Conservation (phyloP, 2,113 vertebrate species). For the Sitta europaea region DNA sequence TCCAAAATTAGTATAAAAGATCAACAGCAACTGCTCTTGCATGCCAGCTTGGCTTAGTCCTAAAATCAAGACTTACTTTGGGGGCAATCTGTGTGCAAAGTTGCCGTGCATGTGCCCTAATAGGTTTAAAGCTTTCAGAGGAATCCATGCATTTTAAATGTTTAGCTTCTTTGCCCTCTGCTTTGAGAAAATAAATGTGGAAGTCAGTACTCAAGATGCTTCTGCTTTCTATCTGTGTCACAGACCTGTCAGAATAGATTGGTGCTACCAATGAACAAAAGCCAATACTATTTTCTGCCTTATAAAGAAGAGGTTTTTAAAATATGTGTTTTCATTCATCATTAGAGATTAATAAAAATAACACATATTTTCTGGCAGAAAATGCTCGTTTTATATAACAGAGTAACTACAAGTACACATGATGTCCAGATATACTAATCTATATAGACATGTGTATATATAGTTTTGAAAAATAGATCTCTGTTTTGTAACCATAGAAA, state of each 20-base stretch:
- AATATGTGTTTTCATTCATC: neutral
- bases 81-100: constrained; percentile 81
- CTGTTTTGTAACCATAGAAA: neutral
- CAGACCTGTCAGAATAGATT: neutral
- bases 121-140: constrained; percentile 58
- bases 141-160: constrained; percentile 62
- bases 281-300: constrained; percentile 38
- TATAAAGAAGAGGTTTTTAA: neutral
- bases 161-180: constrained; percentile 45
- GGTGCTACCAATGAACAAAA: neutral
- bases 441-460: neutral
- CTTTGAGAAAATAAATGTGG: constrained; percentile 54
- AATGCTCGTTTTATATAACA: neutral
- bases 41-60: constrained; percentile 84
- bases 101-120: constrained; percentile 57
- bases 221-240: constrained; percentile 40
- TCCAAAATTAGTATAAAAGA: constrained; percentile 99
- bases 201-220: neutral
- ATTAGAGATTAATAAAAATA: constrained; percentile 5
- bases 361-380: neutral
- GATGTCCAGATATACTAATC: neutral
- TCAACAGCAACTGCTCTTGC: constrained; percentile 88
- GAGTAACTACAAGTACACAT: neutral
- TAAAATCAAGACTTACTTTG: constrained; percentile 86
- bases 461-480: neutral